Evolutionary conservation across 2,797 vertebrate species (phyloP), one percentile per base, ranked within the genome.

Genomic region (Sylvia borin): DNA sequence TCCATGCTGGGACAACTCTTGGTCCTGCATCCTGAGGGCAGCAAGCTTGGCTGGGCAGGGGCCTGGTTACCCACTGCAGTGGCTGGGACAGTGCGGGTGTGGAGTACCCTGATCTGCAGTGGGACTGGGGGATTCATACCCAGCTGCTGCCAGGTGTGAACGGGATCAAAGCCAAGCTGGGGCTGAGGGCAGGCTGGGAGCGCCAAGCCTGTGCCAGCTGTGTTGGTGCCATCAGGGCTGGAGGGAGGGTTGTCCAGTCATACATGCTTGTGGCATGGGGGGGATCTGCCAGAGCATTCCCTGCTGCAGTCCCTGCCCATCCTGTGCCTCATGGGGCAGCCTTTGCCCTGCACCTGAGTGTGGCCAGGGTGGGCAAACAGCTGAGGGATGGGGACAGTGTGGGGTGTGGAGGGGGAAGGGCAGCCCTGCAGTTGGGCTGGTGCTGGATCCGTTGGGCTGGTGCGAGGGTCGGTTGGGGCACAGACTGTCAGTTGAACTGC

Each of bases 41-140:
- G 29, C 6, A 1, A 5, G 76, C n/a, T 34, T 2, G 19, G 53
- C 58, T 42, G 74, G 58, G 48, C 17, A 11, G 11, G 10, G 74
- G 3, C 0, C 0, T 26, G 7, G 66, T 38, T 47, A 20, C 50
- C 53, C 48, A 11, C 42, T 4, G 4, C 47, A 21, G 45, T 6
- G 7, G 29, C 29, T 36, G 67, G 64, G 24, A 10, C 13, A 9
- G 1, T 4, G n/a, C 36, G 26, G 43, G 7, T 29, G 15, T 31
- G 43, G 47, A n/a, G 13, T 11, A 17, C 38, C 2, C 8, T 24
- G 26, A 5, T 48, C 48, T 81, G 67, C 20, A 8, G 0, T 0
- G 0, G 34, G 38, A 9, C 50, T 18, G 15, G 17, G 6, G 18
- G 16, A 19, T 26, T 42, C 8, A 2, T 5, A 6, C 26, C 38